Conservation (phyloP, 2,113 vertebrate genomes). For the Cisticola juncidis region DNA sequence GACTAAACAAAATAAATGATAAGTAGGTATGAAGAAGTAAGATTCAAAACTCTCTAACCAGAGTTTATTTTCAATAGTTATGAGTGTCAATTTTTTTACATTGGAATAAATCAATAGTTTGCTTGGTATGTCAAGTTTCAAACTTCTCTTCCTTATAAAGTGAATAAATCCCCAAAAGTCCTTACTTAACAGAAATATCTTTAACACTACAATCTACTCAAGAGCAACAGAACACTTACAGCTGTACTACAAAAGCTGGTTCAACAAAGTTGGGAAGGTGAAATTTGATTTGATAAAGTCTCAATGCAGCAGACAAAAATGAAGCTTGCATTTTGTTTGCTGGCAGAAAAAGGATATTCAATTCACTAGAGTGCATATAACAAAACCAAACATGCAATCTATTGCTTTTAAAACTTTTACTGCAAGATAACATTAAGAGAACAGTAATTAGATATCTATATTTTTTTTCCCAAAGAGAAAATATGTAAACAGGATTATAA, state of each 20-base stretch:
- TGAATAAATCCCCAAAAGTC: constrained; percentile 25
- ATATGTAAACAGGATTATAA: constrained; percentile 66
- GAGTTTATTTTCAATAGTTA: constrained; percentile 63
- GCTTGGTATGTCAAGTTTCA: constrained; percentile 44
- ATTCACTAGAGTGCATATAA: constrained; percentile 69
- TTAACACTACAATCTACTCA: constrained; percentile 29
- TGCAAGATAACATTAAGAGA: constrained; percentile 77
- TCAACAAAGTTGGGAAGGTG: constrained; percentile 30
- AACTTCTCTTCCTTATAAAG: constrained; percentile 35
- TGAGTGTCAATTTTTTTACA: not conserved
- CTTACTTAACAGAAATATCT: constrained; percentile 52
- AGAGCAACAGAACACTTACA: constrained; percentile 64
- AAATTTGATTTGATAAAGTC: constrained; percentile 52
- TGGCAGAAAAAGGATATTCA: constrained; percentile 70
- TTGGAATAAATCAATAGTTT: constrained; percentile 49
- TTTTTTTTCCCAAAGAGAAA: constrained; percentile 41
- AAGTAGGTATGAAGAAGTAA: not conserved
- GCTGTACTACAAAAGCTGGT: not conserved
- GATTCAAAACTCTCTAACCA: constrained; percentile 29
- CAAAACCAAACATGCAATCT: constrained; percentile 86
- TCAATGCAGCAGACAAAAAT: constrained; percentile 24
- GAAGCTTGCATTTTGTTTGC: constrained; percentile 61
- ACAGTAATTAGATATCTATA: constrained; percentile 74
- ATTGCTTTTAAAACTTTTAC: constrained; percentile 79
- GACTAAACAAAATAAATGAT: not conserved